Evolutionary conservation across 2,113 vertebrate genomes (phyloP), one percentile per base, ranked within the genome.

Genomic region (Pseudois nayaur): DNA sequence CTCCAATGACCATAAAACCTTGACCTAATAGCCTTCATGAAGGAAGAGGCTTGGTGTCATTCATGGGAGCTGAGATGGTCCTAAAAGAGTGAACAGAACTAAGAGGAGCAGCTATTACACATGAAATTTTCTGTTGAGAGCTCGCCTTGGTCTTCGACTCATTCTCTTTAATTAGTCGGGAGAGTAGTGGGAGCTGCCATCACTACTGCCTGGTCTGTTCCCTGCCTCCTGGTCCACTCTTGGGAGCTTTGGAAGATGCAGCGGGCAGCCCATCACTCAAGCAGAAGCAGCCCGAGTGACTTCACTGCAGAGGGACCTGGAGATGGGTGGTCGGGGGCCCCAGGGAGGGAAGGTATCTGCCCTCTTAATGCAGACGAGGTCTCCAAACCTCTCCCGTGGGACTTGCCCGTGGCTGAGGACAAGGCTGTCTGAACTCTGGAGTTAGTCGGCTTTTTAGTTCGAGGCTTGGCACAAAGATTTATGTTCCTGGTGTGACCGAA

Each of bases 401-500:
- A 89, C 94, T 97, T 78, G 54, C 84, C 59, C 43, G 0, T 2
- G 82, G 91, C 98, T 85, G 97, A 97, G 95, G 62, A 97, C 91
- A 52, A 27, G 97, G 93, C 71, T 98, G 57, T 91, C 97, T 84
- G 87, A 98, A 98, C 91, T 97, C 16, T 17, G 8, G 94, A 97
- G 62, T 94, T 96, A 87, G 40, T 48, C 97, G 97, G 96, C 95
- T 93, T 97, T 98, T 98, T 91, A 98, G 96, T 88, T 43, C 0
- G 12, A 67, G 96, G 54, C 90, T 97, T 55, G 89, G 98, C 97
- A 96, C 84, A 6, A 97, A 98, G 98, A 99, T 99, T 98, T 98
- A 98, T 97, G 64, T 91, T 33, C 93, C 64, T 95, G 79, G 90
- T 96, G 96, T 98, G 98, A 97, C 98, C 97, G 97, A 83, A 98